phyloP scores from a whole-genome alignment of 2,797 vertebrate species.

The Erithacus rubecula region DNA sequence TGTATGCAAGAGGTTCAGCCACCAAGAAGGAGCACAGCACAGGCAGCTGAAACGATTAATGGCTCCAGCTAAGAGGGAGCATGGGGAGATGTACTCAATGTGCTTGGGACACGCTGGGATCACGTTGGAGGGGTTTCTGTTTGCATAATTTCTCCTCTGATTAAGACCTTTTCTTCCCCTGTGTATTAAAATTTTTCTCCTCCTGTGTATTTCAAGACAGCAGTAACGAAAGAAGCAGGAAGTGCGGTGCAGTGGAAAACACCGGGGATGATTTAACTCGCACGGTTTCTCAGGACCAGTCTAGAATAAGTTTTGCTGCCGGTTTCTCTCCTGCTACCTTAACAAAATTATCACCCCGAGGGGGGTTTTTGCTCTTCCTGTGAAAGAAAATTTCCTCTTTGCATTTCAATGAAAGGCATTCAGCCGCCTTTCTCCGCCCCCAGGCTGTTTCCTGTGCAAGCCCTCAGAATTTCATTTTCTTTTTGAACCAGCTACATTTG shows the following conservation, averaged over 20 bases:
- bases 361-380: neutral
- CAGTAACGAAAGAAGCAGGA: neutral
- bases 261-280: neutral
- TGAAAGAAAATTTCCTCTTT: neutral
- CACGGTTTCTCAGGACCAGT: neutral
- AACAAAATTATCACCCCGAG: neutral
- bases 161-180: neutral
- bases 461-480: neutral
- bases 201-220: neutral
- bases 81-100: neutral
- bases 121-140: neutral
- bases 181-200: neutral
- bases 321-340: neutral
- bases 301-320: neutral
- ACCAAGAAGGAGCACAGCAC: neutral
- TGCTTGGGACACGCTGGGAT: neutral
- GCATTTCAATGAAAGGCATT: constrained; percentile 24
- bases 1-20: neutral
- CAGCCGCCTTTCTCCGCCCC: neutral
- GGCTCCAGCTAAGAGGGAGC: neutral
- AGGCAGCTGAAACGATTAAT: neutral
- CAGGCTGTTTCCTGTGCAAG: neutral
- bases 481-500: neutral
- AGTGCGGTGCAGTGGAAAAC: neutral
- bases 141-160: neutral